Percentiles rank a stretch among this genome's conserved stretches.
Conservation (phyloP, 23 tunicate species). For the Trididemnum clinides region DNA sequence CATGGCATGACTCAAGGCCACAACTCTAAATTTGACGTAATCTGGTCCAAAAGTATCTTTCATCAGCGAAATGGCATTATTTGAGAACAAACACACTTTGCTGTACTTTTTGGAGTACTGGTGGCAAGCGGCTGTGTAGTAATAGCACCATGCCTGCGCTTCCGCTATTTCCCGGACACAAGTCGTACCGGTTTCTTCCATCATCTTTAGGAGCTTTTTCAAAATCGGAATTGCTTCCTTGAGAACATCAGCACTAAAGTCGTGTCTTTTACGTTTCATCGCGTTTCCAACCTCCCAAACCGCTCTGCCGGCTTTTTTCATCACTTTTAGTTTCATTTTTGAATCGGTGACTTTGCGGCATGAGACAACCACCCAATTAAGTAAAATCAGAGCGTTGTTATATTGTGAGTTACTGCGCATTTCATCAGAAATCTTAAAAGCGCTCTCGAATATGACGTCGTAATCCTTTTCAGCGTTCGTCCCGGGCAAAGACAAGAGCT, state of each 20-base stretch:
- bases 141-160: background rate
- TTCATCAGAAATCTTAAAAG: background rate
- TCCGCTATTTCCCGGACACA: background rate
- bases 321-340: background rate
- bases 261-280: background rate
- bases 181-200: background rate
- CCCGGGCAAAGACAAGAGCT: no score
- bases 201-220: background rate
- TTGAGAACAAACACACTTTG: background rate
- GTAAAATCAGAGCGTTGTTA: background rate
- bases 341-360: background rate
- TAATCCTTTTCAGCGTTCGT: background rate
- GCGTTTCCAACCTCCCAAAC: background rate
- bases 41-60: background rate
- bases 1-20: conserved; percentile 3
- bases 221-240: background rate
- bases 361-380: background rate
- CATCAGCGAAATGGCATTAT: background rate
- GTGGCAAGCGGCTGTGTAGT: conserved; percentile 6
- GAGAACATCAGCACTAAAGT: background rate
- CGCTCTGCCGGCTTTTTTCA: background rate
- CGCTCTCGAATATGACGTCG: background rate
- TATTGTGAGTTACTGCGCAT: background rate
- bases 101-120: background rate
- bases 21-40: background rate